Evolutionary conservation across 2,888 invertebrate genomes (phyloP).

Genomic region (Gryllus longicercus): DNA sequence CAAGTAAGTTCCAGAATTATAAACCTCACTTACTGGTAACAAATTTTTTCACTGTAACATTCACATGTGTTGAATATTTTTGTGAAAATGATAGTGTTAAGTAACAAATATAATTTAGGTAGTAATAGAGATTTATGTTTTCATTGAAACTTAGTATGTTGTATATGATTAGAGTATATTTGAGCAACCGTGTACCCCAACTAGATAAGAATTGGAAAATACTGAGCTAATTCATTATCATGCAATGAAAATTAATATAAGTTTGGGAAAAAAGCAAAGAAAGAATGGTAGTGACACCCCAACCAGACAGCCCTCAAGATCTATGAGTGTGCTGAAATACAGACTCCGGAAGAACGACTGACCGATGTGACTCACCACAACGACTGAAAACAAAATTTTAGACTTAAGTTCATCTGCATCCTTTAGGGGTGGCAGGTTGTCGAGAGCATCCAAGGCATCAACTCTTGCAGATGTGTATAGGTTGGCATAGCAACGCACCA

Average conservation of each 20-base stretch:
- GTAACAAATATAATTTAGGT: too few relatives aligned
- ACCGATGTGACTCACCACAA: conserved; percentile 70
- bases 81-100: too few relatives aligned
- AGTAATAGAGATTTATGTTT: too few relatives aligned
- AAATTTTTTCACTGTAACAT: too few relatives aligned
- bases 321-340: conserved; percentile 27
- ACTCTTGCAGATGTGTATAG: conserved; percentile 82
- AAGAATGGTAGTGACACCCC: conserved; percentile 22
- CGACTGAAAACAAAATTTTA: conserved; percentile 92
- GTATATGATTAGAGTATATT: too few relatives aligned
- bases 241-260: conserved; percentile 18
- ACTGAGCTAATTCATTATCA: not conserved
- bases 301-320: conserved; percentile 22
- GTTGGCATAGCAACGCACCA: conserved; percentile 75
- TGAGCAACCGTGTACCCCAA: too few relatives aligned
- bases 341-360: conserved; percentile 29
- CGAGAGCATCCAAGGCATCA: conserved; percentile 81
- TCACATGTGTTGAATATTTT: too few relatives aligned
- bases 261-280: conserved; percentile 18
- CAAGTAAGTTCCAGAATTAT: too few relatives aligned
- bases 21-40: too few relatives aligned
- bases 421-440: conserved; percentile 72
- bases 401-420: conserved; percentile 86
- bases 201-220: not conserved
- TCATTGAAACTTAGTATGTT: too few relatives aligned